Evolutionary conservation across 2,113 vertebrate genomes (phyloP), one percentile per base, ranked within the genome.

Genomic region (Prinia subflava): DNA sequence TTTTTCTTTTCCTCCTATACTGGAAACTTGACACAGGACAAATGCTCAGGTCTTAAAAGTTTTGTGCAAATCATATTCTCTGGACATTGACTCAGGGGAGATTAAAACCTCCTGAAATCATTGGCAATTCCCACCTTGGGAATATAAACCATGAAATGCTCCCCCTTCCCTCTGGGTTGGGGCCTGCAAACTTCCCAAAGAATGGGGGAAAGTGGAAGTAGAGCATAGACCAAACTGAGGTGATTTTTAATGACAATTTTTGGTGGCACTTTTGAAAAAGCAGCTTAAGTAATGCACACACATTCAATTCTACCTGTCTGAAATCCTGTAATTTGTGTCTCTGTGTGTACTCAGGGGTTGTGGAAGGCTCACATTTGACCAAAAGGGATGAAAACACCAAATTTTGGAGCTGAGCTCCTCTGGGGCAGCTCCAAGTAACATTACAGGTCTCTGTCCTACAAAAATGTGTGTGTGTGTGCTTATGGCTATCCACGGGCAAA

Each of bases 301-400:
- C 1, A 2, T 31, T 24, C 18, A 30, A 24, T 27, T 23, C 30
- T 1, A 19, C 6, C 28, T 5, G 2, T 5, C 28, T 16, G 31
- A 52, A 94, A 65, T 41, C 22, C 59, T 22, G 13, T 10, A 7
- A 3, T 28, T 27, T 22, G 2, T 4, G 9, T 13, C 63, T 10
- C 13, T 42, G 10, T 30, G 47, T 24, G 7, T 11, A 23, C n/a
- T 12, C 16, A 83, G 86, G 31, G 49, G 19, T 9, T 41, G 31
- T 35, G 21, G 15, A 53, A 65, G 42, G 12, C 8, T 42, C 60
- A 47, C 18, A 17, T 15, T 6, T 7, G 25, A 57, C 15, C 30
- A 31, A 44, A 71, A 82, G 18, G 37, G 41, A 37, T 24, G n/a
- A 80, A 73, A 84, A 13, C 16, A 15, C 4, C 23, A 6, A 18